Evolutionary conservation across 2,797 vertebrate species (phyloP).

Genomic region (Gallinago nigripennis): DNA sequence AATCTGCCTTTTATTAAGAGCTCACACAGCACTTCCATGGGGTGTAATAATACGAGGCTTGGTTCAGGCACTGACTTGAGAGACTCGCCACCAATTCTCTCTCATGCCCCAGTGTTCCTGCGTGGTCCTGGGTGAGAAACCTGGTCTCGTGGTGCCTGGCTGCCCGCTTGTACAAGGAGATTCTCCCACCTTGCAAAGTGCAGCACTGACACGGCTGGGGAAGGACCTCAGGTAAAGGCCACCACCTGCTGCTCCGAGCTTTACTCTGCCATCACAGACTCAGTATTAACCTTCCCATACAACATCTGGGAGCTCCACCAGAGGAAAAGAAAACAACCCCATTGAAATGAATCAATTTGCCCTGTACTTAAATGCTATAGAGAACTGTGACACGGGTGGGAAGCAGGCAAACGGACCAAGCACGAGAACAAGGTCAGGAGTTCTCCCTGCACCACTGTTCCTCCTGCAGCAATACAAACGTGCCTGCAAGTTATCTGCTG

Average conservation of each 20-base stretch:
- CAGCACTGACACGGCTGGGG: rapidly evolving
- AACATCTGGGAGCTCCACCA: background rate
- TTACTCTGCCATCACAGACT: background rate
- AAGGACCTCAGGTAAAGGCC: background rate
- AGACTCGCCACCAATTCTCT: background rate
- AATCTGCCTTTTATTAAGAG: background rate
- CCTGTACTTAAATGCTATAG: background rate
- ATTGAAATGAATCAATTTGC: background rate
- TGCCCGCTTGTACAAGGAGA: background rate
- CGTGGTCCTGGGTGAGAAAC: background rate
- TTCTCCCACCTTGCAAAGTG: background rate
- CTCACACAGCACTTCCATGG: rapidly evolving
- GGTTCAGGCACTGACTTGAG: background rate
- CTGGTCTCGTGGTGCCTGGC: rapidly evolving
- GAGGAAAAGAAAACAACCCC: background rate
- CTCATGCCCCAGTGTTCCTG: background rate
- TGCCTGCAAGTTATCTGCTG: background rate
- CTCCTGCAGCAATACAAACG: background rate
- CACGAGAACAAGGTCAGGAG: background rate
- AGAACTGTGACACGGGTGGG: rapidly evolving
- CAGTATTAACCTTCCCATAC: background rate
- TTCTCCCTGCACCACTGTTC: background rate
- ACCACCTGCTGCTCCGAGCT: background rate
- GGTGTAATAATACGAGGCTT: background rate
- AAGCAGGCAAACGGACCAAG: background rate